phyloP scores from a whole-genome alignment of 2,888 invertebrate species.

The Myopa tessellatipennis region DNA sequence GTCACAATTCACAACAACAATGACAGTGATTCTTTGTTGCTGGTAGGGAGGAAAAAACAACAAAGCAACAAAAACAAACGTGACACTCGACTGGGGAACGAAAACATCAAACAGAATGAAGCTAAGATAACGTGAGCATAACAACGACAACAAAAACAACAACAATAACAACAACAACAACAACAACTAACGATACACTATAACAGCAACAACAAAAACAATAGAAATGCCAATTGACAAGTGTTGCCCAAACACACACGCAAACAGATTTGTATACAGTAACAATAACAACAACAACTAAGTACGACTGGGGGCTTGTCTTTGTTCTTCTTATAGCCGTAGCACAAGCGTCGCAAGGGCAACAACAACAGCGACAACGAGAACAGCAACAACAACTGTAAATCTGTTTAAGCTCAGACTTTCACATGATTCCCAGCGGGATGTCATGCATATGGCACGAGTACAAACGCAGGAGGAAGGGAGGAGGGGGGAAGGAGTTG shows the following conservation, averaged over 20 bases:
- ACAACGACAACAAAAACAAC: too few species aligned
- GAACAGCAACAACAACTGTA: slow-evolving; percentile 5
- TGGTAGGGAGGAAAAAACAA: background rate
- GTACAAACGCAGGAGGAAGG: background rate
- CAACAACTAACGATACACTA: background rate
- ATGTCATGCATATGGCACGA: background rate
- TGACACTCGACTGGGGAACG: slow-evolving; percentile 23
- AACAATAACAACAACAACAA: too few species aligned
- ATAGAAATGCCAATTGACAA: background rate
- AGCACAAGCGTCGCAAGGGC: background rate
- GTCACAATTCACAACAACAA: slow-evolving; percentile 13
- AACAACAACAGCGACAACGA: too few species aligned
- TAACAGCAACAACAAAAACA: too few species aligned
- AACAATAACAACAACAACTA: background rate
- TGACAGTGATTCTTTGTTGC: background rate
- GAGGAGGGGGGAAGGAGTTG: too few species aligned
- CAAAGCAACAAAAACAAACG: background rate
- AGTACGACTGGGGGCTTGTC: too few species aligned
- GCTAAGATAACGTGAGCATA: background rate
- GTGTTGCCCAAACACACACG: slow-evolving; percentile 14
- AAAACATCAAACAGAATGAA: slow-evolving; percentile 14
- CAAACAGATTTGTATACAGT: background rate
- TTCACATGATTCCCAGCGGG: slow-evolving; percentile 11
- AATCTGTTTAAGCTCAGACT: slow-evolving; percentile 16
- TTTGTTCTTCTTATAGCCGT: too few species aligned